These are phyloP conservation scores for Megamerina dolium DNA, from an alignment of 2,888 invertebrate species.

Conservation along the genomic window DNA sequence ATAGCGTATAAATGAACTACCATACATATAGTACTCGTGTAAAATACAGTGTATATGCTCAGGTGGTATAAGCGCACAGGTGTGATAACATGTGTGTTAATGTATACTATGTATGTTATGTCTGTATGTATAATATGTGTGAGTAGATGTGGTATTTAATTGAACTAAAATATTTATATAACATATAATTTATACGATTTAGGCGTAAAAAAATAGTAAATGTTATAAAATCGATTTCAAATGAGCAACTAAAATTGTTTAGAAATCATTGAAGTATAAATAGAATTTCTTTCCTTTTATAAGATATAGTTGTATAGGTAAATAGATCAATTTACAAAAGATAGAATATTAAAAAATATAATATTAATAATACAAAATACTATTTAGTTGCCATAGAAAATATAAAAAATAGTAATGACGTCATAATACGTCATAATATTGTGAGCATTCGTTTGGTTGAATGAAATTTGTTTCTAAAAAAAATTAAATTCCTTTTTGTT, in stretches of 20 bases:
- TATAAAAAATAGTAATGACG: no score
- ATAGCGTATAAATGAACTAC: no score
- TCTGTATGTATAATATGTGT: no score
- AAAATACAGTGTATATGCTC: no score
- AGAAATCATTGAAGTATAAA: not conserved
- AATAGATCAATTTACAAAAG: not conserved
- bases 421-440: no score
- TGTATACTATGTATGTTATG: no score
- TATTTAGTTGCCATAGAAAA: no score
- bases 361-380: not conserved
- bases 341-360: not conserved
- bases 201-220: slow-evolving; percentile 37
- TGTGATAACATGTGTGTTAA: no score
- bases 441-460: slow-evolving; percentile 21
- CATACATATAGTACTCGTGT: no score
- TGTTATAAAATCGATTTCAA: slow-evolving; percentile 37
- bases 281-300: not conserved
- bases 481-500: slow-evolving; percentile 10
- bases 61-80: no score
- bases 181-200: slow-evolving; percentile 23
- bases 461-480: not conserved
- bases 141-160: no score
- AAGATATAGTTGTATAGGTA: not conserved
- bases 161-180: no score
- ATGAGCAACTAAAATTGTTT: not conserved